phyloP scores from a whole-genome alignment of 2,888 invertebrate genomes.

The Eupithecia dodoneata region DNA sequence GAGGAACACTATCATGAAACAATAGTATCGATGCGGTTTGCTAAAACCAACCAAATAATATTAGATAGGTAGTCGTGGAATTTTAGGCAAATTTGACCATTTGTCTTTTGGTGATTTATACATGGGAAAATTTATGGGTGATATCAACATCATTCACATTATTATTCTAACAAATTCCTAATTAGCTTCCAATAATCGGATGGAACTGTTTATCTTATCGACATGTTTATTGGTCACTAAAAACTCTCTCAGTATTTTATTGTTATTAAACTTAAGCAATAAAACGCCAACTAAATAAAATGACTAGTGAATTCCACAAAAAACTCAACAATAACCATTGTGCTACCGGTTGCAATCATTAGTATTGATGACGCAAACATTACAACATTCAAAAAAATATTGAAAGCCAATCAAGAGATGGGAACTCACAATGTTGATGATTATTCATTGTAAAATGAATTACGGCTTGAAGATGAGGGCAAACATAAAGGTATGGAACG shows the following conservation, averaged over 20 bases:
- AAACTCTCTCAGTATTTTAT: slow-evolving; percentile 60
- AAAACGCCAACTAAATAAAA: slow-evolving; percentile 79
- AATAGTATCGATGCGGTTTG: not conserved
- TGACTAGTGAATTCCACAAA: slow-evolving; percentile 77
- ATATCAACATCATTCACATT: slow-evolving; percentile 15
- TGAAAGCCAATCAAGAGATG: slow-evolving; percentile 75
- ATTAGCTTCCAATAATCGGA: slow-evolving; percentile 49
- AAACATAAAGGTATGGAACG: slow-evolving; percentile 76
- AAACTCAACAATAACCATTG: slow-evolving; percentile 79
- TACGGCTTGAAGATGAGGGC: slow-evolving; percentile 70
- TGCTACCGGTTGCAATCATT: slow-evolving; percentile 80
- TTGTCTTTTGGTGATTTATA: slow-evolving; percentile 5
- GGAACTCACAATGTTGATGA: slow-evolving; percentile 60
- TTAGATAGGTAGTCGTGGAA: not conserved
- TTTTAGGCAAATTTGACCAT: not conserved
- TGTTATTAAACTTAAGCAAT: slow-evolving; percentile 68
- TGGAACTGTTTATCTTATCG: slow-evolving; percentile 52
- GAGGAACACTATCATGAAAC: not conserved
- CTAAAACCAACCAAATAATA: not conserved
- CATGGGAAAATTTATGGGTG: not conserved
- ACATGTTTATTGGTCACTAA: slow-evolving; percentile 52
- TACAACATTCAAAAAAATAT: slow-evolving; percentile 72
- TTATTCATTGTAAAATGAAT: slow-evolving; percentile 69
- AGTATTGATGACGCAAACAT: slow-evolving; percentile 83
- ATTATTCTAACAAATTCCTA: slow-evolving; percentile 41